Base-by-base conservation (phyloP, 2,888 invertebrate genomes). In the Julus scanicus region DNA sequence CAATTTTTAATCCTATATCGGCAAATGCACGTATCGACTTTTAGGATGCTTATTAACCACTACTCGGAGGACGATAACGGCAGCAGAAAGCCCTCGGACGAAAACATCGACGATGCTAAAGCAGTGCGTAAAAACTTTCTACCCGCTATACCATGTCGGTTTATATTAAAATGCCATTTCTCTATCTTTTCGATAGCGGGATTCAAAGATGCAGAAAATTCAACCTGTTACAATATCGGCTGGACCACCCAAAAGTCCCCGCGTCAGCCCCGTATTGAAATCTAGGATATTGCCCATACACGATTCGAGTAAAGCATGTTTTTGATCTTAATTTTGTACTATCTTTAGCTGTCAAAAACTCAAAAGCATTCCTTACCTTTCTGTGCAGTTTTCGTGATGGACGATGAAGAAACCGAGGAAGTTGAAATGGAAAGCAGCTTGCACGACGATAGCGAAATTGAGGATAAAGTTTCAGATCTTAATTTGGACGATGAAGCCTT, bases 371-470 rank as follows among this genome's bases (percentile, higher is more conserved):
- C 15, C 15, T 53, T 53, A 15, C 15, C 15, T 53, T 53, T 13
- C 53, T 15, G 15, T 8, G 11, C 48, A 48, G 88, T 88, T 39
- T 88, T 88, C 84, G 13, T 20, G 29, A 88, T 88, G 88, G 88
- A 88, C 57, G 88, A 88, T 17, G 88, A 88, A 20, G 86, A 88
- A 15, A 9, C 9, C 29, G n/a, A n/a, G 20, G 37, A 37, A 37
- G 37, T 20, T 20, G 20, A 37, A 20, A 1, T 2, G 8, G 85
- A 85, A 15, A 9, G 13, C 29, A 85, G 44, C 44, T 11, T 39
- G 49, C 37, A 37, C 29, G 80, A 80, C 13, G 80, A 80, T 4
- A 37, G 80, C 37, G 80, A 80, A 37, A 20, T 11, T 20, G 87
- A 87, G 13, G 71, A 87, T 1, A 13, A 6, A 49, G 57, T 53